A percentile compares a stretch with the other conserved stretches of the same genome.
These are phyloP conservation scores for Lepidonotus clava DNA, from an alignment of 2,888 invertebrate species.

Conservation along the genomic window DNA sequence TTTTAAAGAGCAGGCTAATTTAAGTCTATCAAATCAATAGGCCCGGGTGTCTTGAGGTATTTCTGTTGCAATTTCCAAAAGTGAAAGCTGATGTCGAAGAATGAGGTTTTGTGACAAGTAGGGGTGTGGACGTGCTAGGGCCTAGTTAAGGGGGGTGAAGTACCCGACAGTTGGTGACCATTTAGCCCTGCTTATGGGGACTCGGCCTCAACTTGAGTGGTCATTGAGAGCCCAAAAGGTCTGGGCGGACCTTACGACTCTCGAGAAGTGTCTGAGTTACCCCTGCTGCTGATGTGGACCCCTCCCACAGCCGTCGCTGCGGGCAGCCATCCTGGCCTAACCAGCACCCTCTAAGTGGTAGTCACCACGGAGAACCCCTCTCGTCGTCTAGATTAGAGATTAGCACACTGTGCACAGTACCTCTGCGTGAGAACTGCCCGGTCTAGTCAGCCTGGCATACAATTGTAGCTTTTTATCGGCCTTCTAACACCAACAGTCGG, in stretches of 20 bases:
- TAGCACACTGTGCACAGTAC: not conserved
- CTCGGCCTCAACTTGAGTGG: not conserved
- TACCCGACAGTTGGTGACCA: slow-evolving; percentile 34
- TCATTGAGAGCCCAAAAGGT: not conserved
- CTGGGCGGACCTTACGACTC: not conserved
- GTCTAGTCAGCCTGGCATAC: not conserved
- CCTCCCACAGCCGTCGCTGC: too few relatives aligned
- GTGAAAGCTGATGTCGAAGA: slow-evolving; percentile 29
- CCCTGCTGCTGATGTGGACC: too few relatives aligned
- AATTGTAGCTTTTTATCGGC: too few relatives aligned
- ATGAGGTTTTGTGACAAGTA: slow-evolving; percentile 37
- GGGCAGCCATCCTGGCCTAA: too few relatives aligned
- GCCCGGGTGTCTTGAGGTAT: not conserved
- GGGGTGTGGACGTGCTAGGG: slow-evolving; percentile 13
- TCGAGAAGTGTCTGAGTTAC: not conserved
- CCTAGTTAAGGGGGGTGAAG: not conserved
- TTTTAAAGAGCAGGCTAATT: not conserved
- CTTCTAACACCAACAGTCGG: too few relatives aligned
- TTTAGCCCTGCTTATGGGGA: not conserved
- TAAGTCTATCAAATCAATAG: not conserved
- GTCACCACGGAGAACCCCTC: not conserved
- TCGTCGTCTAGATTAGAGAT: not conserved
- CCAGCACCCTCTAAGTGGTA: not conserved
- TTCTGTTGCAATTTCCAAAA: slow-evolving; percentile 16
- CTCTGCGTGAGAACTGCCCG: not conserved